These are phyloP conservation scores for Melinopterus prodromus DNA, from an alignment of 2,888 invertebrate genomes.

Conservation along the genomic window DNA sequence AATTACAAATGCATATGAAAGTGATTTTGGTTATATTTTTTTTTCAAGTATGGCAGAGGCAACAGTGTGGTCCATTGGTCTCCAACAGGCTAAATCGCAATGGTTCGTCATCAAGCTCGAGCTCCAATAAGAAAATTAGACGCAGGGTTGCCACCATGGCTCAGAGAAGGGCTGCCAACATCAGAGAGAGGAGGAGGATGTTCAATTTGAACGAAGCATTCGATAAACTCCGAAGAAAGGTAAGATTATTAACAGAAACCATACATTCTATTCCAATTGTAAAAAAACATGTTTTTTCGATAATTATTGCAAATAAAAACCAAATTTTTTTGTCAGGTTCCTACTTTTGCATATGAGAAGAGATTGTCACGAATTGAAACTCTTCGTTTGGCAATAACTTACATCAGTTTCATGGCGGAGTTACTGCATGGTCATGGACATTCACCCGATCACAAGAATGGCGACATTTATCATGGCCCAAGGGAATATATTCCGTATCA, in stretches of 20 bases:
- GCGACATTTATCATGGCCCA: slow-evolving; percentile 54
- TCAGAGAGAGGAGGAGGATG: slow-evolving; percentile 92
- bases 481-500: slow-evolving; percentile 62
- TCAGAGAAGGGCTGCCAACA: slow-evolving; percentile 91
- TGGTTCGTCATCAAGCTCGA: slow-evolving; percentile 50
- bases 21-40: not conserved
- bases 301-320: no score
- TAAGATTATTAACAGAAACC: not conserved
- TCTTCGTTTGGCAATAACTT: slow-evolving; percentile 91
- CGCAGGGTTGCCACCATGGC: slow-evolving; percentile 90
- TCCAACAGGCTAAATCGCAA: slow-evolving; percentile 52
- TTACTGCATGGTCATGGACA: slow-evolving; percentile 77
- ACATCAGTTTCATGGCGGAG: slow-evolving; percentile 97
- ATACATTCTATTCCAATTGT: not conserved
- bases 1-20: not conserved
- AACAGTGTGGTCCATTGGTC: slow-evolving; percentile 65
- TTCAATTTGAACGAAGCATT: slow-evolving; percentile 96
- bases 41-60: slow-evolving; percentile 63
- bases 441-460: slow-evolving; percentile 54
- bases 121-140: slow-evolving; percentile 77
- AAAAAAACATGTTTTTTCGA: not conserved
- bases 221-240: slow-evolving; percentile 89
- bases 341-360: slow-evolving; percentile 97
- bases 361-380: slow-evolving; percentile 95
- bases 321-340: slow-evolving; percentile 67